Conservation (phyloP, 2,797 vertebrate species). For the Ibycter americanus region DNA sequence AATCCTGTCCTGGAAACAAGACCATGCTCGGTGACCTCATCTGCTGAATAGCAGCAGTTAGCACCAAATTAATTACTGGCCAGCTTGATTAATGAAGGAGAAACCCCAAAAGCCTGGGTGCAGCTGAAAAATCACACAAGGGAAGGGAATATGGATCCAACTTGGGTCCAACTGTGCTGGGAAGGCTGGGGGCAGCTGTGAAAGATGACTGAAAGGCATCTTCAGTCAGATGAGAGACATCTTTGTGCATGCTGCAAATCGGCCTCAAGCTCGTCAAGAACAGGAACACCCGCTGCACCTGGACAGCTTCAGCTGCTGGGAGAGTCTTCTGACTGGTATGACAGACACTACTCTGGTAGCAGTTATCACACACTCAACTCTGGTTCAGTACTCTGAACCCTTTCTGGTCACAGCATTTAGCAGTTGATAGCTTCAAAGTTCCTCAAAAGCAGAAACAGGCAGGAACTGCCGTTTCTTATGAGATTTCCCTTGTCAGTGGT, state of each 20-base stretch:
- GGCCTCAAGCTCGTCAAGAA: background rate
- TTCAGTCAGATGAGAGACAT: background rate
- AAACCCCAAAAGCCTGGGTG: background rate
- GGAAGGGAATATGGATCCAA: background rate
- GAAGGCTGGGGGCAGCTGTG: background rate
- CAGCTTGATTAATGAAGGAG: background rate
- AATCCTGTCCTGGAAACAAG: constrained; percentile 14
- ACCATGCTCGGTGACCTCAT: constrained; percentile 6
- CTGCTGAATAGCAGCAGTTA: constrained; percentile 28
- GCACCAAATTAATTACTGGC: constrained; percentile 26
- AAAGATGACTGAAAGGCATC: background rate
- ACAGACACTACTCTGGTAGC: background rate
- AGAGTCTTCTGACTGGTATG: background rate
- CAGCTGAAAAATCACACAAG: background rate
- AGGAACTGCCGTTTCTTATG: background rate
- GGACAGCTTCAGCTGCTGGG: background rate
- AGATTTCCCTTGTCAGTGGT: background rate
- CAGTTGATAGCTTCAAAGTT: background rate
- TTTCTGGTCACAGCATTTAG: background rate
- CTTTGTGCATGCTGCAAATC: background rate
- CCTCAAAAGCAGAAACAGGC: background rate
- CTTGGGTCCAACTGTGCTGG: background rate
- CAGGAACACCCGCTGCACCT: background rate
- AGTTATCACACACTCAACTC: background rate
- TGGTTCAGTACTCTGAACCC: background rate